Conservation (phyloP, 2,113 vertebrate species). For the Hippocampus guttulatus region DNA sequence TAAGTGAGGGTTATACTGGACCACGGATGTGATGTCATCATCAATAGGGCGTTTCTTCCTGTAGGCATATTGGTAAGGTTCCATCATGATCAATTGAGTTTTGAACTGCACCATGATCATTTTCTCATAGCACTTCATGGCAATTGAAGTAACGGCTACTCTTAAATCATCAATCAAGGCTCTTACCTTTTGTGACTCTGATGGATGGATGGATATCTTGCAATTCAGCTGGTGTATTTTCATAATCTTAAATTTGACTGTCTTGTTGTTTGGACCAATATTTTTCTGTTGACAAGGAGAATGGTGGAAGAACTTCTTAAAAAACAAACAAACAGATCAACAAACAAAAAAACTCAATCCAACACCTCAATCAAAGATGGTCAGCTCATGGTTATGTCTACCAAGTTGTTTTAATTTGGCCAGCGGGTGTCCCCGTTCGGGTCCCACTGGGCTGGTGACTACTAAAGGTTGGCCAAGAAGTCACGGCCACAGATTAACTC, state of each 20-base stretch:
- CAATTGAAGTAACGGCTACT: no score
- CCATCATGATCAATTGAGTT: no score
- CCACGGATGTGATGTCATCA: no score
- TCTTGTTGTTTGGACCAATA: neutral
- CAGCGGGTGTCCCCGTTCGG: constrained; percentile 45
- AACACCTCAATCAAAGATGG: constrained; percentile 27
- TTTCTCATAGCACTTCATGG: no score
- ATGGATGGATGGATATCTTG: neutral
- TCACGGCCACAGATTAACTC: constrained; percentile 76
- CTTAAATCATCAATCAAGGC: no score
- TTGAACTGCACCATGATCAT: no score
- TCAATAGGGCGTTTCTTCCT: no score
- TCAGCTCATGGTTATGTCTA: constrained; percentile 45
- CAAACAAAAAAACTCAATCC: neutral
- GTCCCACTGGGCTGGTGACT: constrained; percentile 47
- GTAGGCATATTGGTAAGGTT: no score
- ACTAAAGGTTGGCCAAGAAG: constrained; percentile 55
- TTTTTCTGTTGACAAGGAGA: neutral
- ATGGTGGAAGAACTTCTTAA: neutral
- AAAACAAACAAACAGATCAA: no score
- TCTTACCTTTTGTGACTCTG: no score
- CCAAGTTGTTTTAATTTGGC: constrained; percentile 64
- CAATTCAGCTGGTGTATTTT: neutral
- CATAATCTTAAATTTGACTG: neutral
- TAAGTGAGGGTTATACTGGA: no score